Percentiles rank a stretch among this genome's conserved stretches.
Conservation (phyloP, 2,113 vertebrate species). For the Microcebus ravelobensis region DNA sequence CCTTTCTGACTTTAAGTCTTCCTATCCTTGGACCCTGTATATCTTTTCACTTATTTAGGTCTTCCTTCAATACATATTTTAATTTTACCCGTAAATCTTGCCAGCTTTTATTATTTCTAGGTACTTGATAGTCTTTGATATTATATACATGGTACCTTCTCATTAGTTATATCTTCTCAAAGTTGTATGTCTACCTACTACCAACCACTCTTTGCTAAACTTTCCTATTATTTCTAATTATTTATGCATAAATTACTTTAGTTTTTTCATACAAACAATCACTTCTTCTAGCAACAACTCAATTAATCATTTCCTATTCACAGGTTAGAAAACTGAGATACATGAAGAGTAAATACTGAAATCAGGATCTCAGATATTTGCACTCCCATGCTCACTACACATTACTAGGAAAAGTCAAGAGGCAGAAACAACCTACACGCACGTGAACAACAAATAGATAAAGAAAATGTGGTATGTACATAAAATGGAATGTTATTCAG, state of each 20-base stretch:
- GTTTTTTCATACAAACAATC: background rate
- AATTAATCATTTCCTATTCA: background rate
- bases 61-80: background rate
- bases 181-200: background rate
- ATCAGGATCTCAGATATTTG: background rate
- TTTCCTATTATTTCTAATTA: background rate
- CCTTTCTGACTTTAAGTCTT: background rate
- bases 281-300: background rate
- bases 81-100: background rate
- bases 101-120: background rate
- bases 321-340: background rate
- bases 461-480: background rate
- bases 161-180: background rate
- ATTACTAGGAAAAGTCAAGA: background rate
- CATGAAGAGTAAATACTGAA: background rate
- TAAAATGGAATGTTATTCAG: background rate
- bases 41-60: background rate
- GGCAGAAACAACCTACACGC: background rate
- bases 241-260: background rate
- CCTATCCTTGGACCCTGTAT: background rate
- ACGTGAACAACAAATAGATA: background rate
- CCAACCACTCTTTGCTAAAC: background rate
- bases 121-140: background rate
- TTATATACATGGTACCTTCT: background rate
- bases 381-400: background rate